These are phyloP conservation scores for Nasonia vitripennis DNA, from an alignment of 1,140 invertebrate species.

Conservation along the genomic window DNA sequence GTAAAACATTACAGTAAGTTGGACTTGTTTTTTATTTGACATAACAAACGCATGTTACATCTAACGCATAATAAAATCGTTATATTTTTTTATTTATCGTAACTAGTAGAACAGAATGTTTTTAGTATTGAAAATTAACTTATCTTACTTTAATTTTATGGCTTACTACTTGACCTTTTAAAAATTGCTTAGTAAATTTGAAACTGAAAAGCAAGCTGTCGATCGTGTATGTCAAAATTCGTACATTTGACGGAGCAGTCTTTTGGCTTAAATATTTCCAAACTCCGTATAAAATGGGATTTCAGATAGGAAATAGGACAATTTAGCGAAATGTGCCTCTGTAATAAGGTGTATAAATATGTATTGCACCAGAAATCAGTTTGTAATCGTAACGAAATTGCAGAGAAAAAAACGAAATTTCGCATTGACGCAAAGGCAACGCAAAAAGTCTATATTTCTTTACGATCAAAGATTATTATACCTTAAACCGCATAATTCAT, in stretches of 20 bases:
- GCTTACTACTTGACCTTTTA: constrained; percentile 53
- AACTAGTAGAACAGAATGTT: constrained; percentile 66
- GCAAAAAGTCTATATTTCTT: neutral
- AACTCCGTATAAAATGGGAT: constrained; percentile 13
- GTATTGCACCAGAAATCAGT: constrained; percentile 6
- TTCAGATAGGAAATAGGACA: neutral
- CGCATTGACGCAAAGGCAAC: neutral
- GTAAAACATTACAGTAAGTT: constrained; percentile 64
- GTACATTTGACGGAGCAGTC: constrained; percentile 39
- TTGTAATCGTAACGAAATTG: constrained; percentile 8
- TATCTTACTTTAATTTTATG: constrained; percentile 29
- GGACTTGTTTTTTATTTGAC: constrained; percentile 62
- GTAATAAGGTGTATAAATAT: neutral
- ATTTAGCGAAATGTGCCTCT: neutral
- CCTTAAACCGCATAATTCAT: neutral
- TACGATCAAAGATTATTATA: neutral
- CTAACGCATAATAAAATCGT: constrained; percentile 61
- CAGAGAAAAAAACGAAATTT: neutral
- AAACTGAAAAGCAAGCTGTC: neutral
- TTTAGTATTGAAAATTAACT: constrained; percentile 48
- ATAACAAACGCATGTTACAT: constrained; percentile 2
- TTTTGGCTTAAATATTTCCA: neutral
- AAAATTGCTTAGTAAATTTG: neutral
- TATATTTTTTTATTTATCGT: constrained; percentile 60
- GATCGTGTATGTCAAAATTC: constrained; percentile 29